Conservation (phyloP, 2,797 vertebrate genomes). For the Betta splendens region DNA sequence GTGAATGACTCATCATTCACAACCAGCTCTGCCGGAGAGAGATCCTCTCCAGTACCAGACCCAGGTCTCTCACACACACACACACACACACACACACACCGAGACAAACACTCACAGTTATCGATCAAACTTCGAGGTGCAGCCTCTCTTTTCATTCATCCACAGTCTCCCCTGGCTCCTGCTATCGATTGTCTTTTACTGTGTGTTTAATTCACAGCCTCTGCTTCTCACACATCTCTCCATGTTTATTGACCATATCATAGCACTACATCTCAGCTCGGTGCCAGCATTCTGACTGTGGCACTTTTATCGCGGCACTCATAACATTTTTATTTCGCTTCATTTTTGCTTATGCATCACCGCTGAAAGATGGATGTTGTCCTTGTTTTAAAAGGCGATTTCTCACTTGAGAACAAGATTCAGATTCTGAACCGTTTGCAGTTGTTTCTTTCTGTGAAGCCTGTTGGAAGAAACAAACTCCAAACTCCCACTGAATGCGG, state of each 20-base stretch:
- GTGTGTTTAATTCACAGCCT: slow-evolving; percentile 67
- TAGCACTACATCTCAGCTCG: slow-evolving; percentile 33
- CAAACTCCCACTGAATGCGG: background rate
- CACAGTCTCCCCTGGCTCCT: slow-evolving; percentile 55
- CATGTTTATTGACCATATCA: slow-evolving; percentile 58
- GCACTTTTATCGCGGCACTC: slow-evolving; percentile 24
- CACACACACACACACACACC: slow-evolving; percentile 10
- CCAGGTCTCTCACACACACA: slow-evolving; percentile 13
- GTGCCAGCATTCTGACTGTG: slow-evolving; percentile 30
- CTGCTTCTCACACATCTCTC: slow-evolving; percentile 55
- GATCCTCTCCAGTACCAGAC: too few species aligned
- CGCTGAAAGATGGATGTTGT: slow-evolving; percentile 5
- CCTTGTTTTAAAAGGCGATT: slow-evolving; percentile 9
- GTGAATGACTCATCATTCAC: slow-evolving; percentile 54
- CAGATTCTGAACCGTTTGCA: background rate
- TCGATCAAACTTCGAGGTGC: slow-evolving; percentile 54
- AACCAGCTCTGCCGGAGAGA: slow-evolving; percentile 11
- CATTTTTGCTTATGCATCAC: slow-evolving; percentile 19
- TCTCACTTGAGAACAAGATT: slow-evolving; percentile 14
- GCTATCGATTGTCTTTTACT: slow-evolving; percentile 65
- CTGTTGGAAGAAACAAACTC: background rate
- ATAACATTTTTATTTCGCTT: slow-evolving; percentile 26
- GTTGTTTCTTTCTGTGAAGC: background rate
- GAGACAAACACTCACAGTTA: slow-evolving; percentile 31
- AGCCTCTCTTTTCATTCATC: slow-evolving; percentile 67